A percentile compares a stretch with the other conserved stretches of the same genome.
phyloP scores from a whole-genome alignment of 2,888 invertebrate species.

The Oxytorus armatus region DNA sequence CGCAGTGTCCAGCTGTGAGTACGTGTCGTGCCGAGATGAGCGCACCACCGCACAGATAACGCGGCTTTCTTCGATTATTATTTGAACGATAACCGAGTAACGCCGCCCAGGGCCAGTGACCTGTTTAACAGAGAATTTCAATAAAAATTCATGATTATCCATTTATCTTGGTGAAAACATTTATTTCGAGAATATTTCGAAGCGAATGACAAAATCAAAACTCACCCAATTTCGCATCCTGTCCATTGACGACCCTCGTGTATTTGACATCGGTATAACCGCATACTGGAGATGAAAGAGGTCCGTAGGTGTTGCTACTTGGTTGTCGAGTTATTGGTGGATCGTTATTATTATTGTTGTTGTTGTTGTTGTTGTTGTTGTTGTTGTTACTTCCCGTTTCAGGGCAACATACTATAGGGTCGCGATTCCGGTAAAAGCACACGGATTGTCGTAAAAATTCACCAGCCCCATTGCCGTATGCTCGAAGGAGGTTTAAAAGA shows the following conservation, averaged over 20 bases:
- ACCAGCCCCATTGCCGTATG: conserved; percentile 83
- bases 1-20: conserved; percentile 92
- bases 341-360: conserved; percentile 32
- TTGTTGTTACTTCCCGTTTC: neutral
- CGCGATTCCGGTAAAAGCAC: conserved; percentile 89
- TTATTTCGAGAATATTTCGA: conserved; percentile 1
- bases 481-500: conserved; percentile 85
- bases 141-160: no score
- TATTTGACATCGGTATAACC: conserved; percentile 87
- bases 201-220: conserved; percentile 1
- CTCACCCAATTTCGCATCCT: conserved; percentile 88
- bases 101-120: conserved; percentile 93
- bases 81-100: conserved; percentile 88
- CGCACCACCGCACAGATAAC: conserved; percentile 89
- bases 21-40: conserved; percentile 89
- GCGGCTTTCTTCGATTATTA: conserved; percentile 82
- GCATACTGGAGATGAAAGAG: conserved; percentile 85
- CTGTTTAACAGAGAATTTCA: conserved; percentile 80
- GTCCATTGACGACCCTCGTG: conserved; percentile 90
- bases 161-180: neutral
- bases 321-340: conserved; percentile 49
- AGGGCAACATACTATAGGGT: conserved; percentile 89
- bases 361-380: conserved; percentile 6
- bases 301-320: conserved; percentile 70
- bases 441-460: conserved; percentile 87